Conservation (phyloP, 64 coral and sea anemone species). For the Acropora tenuis region DNA sequence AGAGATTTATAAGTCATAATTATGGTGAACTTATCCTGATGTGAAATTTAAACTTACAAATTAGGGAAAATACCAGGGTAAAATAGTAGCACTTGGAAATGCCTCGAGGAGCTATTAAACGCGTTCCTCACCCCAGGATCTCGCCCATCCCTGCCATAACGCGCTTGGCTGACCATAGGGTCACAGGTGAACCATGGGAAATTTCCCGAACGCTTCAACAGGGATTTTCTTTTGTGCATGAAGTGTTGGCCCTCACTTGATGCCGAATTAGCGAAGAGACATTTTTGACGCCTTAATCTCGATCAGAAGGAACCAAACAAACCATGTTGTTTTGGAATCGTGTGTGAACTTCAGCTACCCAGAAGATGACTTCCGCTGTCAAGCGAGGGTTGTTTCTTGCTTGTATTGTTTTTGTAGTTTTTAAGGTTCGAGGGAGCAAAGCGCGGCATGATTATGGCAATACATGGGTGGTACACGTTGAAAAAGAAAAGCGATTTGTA, state of each 20-base stretch:
- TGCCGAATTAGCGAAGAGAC: neutral
- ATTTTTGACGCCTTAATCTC: neutral
- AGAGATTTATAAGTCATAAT: too few species aligned
- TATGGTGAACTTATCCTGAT: too few species aligned
- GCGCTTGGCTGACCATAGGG: neutral
- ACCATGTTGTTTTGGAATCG: slow-evolving; percentile 12
- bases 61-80: too few species aligned
- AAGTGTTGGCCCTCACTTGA: neutral
- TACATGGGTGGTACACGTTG: slow-evolving; percentile 87
- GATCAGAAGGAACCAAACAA: slow-evolving; percentile 10
- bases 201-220: neutral
- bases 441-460: slow-evolving; percentile 68
- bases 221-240: neutral
- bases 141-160: too few species aligned
- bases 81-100: too few species aligned
- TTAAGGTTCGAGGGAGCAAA: neutral
- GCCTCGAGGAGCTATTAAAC: too few species aligned
- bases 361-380: slow-evolving; percentile 1
- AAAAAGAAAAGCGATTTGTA: slow-evolving; percentile 81
- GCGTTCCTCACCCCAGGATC: too few species aligned
- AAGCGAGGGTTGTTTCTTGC: slow-evolving; percentile 31
- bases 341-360: neutral
- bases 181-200: slow-evolving; percentile 39
- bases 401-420: slow-evolving; percentile 13
- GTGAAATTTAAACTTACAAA: too few species aligned